Base-by-base conservation (phyloP, 30 jellyfish, hydroid and myxozoan species). In the Catostylus mosaicus region DNA sequence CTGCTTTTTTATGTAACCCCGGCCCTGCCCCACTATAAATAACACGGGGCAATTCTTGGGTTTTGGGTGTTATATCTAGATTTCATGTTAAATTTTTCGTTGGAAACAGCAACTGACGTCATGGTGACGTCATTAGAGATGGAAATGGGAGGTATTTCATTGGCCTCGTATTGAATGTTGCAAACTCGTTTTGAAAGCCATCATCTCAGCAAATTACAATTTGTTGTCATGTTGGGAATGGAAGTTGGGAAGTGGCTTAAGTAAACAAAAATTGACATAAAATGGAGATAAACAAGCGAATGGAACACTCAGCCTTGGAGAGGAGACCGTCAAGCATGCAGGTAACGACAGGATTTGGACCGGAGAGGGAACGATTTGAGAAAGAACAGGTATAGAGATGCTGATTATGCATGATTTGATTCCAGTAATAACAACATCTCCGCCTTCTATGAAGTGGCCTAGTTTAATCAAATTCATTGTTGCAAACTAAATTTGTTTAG, bases 271-370 rank as follows among this genome's bases (percentile, higher is more conserved):
- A 18, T 5, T 70, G 60, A 26, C 34, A 45, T 67, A 59, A 80
- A 67, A 80, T 80, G 90, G 90, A 80, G 77, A 80, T 80, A 12
- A 72, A 80, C 35, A 80, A 67, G 68, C 90, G 80, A 34, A 80
- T 80, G 90, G 90, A 83, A 45, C 93, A 48, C 35, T 35, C 72
- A 59, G 71, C 93, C 24, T 62, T 69, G 30, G 86, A 73, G 93
- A 69, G 81, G 75, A 70, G 86, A 62, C 93, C 90, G 34, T 80
- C 90, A 48, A 80, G 84, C 90, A 80, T 66, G 83, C 83, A 63
- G 82, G 90, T 80, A n/a, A 80, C 90, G 77, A 80, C 90, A 43
- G 90, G 90, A 30, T 80, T 80, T 36, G 96, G 89, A 20, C 88
- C 82, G 26, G 96, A 87, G 73, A 78, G 91, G 68, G 96, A 87